Base-by-base conservation (phyloP, 2,113 vertebrate species). In the Corydoras maculifer region DNA sequence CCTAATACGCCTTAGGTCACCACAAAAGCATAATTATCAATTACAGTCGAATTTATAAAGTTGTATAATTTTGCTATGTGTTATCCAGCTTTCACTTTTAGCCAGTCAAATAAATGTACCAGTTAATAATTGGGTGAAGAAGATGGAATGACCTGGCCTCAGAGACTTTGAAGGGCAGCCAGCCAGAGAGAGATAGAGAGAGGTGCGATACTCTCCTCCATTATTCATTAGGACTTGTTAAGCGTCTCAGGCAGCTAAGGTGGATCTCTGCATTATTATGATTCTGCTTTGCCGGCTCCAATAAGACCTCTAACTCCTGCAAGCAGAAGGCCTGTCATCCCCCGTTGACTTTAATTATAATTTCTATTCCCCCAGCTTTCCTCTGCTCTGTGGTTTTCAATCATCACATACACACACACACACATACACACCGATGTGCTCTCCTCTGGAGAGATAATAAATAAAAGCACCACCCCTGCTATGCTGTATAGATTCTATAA, bases 321-420 rank as follows among this genome's bases (percentile, higher is more conserved):
- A 66, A 78, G 76, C 77, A 75, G 74, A 75, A 78, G 77, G 77
- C 77, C 73, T 78, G 77, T 75, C 77, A 78, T 78, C 77, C 73
- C 77, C 73, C 73, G 69, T 75, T 78, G 73, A 78, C 77, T 78
- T 78, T 78, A 78, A 78, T 78, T 78, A 78, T 75, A 69, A 78
- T 78, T 78, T 78, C 77, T 78, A 78, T 75, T 75, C 77, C 73
- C 73, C 53, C 60, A 68, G 77, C 77, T 78, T 78, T 75, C 61
- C 63, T 62, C 77, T 65, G 69, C 77, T 75, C 73, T 75, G 69
- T 78, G 77, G 60, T 75, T 75, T 75, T 75, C 77, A 78, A 74
- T 78, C 76, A 77, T 77, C 67, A 62, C 75, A 73, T 65, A 62
- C 68, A 53, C 66, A 68, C 50, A 18, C 32, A 32, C 57, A 31